phyloP scores from a whole-genome alignment of 2,113 vertebrate species.

The Anarrhichthys ocellatus region DNA sequence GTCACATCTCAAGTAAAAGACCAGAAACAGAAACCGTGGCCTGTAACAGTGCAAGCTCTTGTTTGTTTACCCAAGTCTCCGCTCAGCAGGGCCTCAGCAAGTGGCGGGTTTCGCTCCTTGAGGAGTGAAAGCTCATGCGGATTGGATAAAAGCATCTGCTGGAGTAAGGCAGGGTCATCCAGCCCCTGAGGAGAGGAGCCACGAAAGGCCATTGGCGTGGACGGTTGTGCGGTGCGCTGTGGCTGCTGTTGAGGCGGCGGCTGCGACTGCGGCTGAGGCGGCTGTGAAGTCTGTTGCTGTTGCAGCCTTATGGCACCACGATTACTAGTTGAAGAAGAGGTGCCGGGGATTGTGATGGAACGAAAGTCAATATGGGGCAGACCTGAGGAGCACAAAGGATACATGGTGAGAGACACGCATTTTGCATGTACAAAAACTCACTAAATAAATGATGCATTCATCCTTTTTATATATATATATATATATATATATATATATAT shows the following conservation, averaged over 20 bases:
- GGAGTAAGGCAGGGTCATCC: conserved; percentile 92
- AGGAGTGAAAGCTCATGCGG: conserved; percentile 97
- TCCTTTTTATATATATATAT: too few relatives aligned
- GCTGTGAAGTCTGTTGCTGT: conserved; percentile 52
- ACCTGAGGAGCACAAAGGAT: conserved; percentile 74
- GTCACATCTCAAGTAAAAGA: neutral
- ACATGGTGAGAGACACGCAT: neutral
- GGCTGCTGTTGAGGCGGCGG: neutral
- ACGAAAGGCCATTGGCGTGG: conserved; percentile 65
- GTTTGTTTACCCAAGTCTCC: conserved; percentile 92
- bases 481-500: too few relatives aligned
- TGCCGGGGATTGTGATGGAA: conserved; percentile 94
- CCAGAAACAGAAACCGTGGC: neutral
- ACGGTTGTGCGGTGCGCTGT: conserved; percentile 60
- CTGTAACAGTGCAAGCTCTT: neutral
- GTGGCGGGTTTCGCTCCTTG: conserved; percentile 95
- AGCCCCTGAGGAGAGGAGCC: conserved; percentile 89
- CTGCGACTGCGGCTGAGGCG: conserved; percentile 4
- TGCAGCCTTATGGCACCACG: conserved; percentile 66
- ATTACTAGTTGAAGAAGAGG: conserved; percentile 79
- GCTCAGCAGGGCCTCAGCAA: conserved; percentile 96
- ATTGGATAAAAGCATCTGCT: conserved; percentile 96
- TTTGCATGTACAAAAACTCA: neutral
- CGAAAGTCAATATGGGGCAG: conserved; percentile 97
- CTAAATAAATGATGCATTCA: neutral